Evolutionary conservation across 2,888 invertebrate species (phyloP), one percentile per base, ranked within the genome.

Genomic region (Euphydryas editha): DNA sequence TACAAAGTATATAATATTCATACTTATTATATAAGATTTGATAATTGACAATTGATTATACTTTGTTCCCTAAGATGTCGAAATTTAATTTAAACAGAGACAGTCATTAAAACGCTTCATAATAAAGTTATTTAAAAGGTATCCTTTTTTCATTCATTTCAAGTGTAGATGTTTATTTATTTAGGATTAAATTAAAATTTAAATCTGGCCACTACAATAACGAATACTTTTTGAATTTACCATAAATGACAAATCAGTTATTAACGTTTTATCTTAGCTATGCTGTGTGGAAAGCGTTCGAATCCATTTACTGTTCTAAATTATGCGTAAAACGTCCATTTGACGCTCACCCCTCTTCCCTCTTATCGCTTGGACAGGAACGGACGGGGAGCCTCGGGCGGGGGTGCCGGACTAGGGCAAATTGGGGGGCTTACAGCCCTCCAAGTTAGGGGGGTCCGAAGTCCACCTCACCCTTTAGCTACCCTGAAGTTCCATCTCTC

Each of bases 271-370:
- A 62, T 82, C 84, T 84, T 87, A 88, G 82, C 83, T 88, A 84
- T 85, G 86, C 86, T 86, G 84, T 85, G 81, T 85, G 88, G 86
- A 90, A 87, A 86, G 87, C 88, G 90, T 90, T 92, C 90, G 90
- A 92, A 93, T 91, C 93, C 93, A 93, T 93, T 93, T 93, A 91
- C 91, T 91, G 90, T 88, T 92, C 92, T 93, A 93, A 93, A 93
- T 93, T 93, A 93, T 93, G 93, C 93, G 93, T 93, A 93, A 93
- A 93, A 93, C 93, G 93, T 93, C 93, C 92, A 92, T 92, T 93
- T 92, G 92, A 90, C 90, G 90, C 86, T 86, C 90, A 84, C 91
- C 88, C 90, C 91, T 91, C 91, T 91, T 87, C 87, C 88, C 91
- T 92, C 92, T 92, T 92, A 92, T 92, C 91, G 92, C 90, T 90